Base-by-base conservation (phyloP, 2,888 invertebrate species). In the Ditula angustiorana region DNA sequence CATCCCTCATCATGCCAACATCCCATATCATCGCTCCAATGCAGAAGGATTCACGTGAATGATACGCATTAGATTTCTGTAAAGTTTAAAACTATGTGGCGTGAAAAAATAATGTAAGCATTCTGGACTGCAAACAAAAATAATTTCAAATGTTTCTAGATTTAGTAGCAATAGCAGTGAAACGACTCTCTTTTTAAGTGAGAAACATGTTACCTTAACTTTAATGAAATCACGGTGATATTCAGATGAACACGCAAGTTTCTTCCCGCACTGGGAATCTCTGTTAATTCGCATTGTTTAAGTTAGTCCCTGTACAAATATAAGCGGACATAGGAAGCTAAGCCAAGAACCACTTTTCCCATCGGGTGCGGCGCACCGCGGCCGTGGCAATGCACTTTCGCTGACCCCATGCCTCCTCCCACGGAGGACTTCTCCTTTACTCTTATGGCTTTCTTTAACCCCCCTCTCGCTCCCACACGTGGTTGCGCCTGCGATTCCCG, bases 351-450 rank as follows among this genome's bases (percentile, higher is more conserved):
- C 86, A 86, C 87, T 84, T 90, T 90, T 90, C 89, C 86, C 89
- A 89, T 87, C 88, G 88, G 82, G 83, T 84, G 87, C 86, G 80
- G 82, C 80, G 86, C 85, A 85, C 83, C 78, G 83, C 83, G 82
- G 83, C 86, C 90, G 88, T 86, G 92, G 90, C 92, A 92, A 92
- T 92, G 92, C 90, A 92, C 92, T 92, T 92, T 92, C 91, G 86
- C 91, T 92, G 91, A 92, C 91, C 92, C 88, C 87, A 78, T 86
- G 87, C 86, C 87, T 88, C 86, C 90, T 89, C 88, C 87, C 87
- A 88, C 86, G 83, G 77, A 73, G 70, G 68, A 73, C 76, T 73
- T 91, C 92, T 88, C 90, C 71, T 70, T 91, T 83, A 68, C 85
- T 80, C 90, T 67, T 71, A 69, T 62, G 62, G 80, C 84, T 87